Conservation (phyloP, 2,113 vertebrate species). For the Montifringilla adamsi region DNA sequence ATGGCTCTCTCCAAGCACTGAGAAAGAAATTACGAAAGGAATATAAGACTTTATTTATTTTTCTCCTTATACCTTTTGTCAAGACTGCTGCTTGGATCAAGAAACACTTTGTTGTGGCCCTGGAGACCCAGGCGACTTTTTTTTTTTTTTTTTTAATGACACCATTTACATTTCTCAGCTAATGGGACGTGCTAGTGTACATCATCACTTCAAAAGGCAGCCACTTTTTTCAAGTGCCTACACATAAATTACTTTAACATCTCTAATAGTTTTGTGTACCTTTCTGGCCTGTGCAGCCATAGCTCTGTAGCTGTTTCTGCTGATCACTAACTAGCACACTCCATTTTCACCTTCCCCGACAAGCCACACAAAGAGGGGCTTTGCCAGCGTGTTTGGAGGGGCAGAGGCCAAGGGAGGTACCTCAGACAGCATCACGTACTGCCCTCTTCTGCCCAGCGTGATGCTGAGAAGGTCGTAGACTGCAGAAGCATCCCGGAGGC, state of each 20-base stretch:
- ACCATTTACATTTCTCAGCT: not conserved
- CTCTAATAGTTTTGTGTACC: not conserved
- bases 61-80: not conserved
- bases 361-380: not conserved
- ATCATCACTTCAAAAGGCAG: not conserved
- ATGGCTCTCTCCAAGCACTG: constrained; percentile 96
- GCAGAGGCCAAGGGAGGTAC: constrained; percentile 60
- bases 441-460: constrained; percentile 94
- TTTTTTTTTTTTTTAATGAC: not conserved
- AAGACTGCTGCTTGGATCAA: not conserved
- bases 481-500: constrained; percentile 85
- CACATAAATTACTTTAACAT: not conserved
- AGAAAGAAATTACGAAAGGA: not conserved
- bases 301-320: not conserved
- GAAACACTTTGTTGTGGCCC: not conserved
- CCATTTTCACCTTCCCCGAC: not conserved
- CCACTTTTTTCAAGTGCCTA: not conserved
- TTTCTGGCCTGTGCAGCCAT: not conserved
- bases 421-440: constrained; percentile 96
- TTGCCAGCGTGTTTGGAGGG: not conserved
- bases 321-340: not conserved
- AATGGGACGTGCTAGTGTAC: not conserved
- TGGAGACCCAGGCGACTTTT: too few species aligned
- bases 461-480: constrained; percentile 96
- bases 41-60: not conserved